These are phyloP conservation scores for Girardia tigrina DNA, from an alignment of 2,888 invertebrate species.

Conservation along the genomic window DNA sequence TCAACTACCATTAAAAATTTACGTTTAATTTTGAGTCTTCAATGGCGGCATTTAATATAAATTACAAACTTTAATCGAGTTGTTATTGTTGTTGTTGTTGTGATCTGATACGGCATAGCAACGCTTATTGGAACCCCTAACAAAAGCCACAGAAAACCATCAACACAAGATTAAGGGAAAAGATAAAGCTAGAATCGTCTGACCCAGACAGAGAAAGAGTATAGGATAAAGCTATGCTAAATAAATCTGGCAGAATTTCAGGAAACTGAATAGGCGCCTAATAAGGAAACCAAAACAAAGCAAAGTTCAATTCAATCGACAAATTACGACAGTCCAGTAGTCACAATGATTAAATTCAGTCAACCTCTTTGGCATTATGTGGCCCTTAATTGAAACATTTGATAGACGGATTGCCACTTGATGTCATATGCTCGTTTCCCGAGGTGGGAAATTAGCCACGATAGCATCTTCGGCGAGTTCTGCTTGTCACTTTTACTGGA, in stretches of 20 bases:
- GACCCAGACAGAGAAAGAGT: neutral
- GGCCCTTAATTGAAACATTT: slow-evolving; percentile 8
- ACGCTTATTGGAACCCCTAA: neutral
- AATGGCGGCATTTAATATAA: neutral
- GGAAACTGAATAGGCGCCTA: slow-evolving; percentile 23
- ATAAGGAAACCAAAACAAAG: slow-evolving; percentile 9
- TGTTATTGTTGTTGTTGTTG: no score
- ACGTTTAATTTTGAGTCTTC: no score
- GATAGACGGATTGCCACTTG: slow-evolving; percentile 23
- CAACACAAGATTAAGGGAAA: slow-evolving; percentile 23
- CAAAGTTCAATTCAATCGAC: slow-evolving; percentile 18
- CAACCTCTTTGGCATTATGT: slow-evolving; percentile 12
- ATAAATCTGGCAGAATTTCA: slow-evolving; percentile 23
- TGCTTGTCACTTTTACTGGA: slow-evolving; percentile 15
- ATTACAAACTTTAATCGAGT: neutral
- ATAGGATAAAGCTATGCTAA: neutral
- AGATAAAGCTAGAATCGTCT: slow-evolving; percentile 6
- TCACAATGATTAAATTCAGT: slow-evolving; percentile 16
- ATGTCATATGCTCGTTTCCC: slow-evolving; percentile 23
- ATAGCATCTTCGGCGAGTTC: slow-evolving; percentile 20
- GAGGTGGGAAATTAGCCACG: slow-evolving; percentile 23
- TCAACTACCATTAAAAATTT: no score
- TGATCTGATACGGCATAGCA: slow-evolving; percentile 7
- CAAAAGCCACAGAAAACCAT: slow-evolving; percentile 16
- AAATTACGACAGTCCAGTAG: slow-evolving; percentile 20